phyloP scores from a whole-genome alignment of 2,113 vertebrate genomes.

The Pionites leucogaster region DNA sequence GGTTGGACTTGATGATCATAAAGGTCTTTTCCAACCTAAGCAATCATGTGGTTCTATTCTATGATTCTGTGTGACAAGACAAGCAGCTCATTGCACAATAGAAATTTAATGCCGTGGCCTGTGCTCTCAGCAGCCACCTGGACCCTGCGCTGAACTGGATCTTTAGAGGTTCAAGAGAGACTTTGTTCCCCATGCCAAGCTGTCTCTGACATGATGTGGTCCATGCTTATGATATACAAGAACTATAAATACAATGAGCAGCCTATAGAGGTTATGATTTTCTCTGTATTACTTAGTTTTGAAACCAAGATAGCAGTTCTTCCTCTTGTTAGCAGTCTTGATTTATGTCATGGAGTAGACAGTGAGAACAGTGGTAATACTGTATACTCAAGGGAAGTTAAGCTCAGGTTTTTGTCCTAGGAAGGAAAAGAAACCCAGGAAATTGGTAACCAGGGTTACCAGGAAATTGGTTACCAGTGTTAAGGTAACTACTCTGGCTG shows the following conservation, averaged over 20 bases:
- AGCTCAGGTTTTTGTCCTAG: background rate
- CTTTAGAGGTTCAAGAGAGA: background rate
- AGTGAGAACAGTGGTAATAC: background rate
- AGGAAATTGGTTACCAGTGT: background rate
- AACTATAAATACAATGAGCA: background rate
- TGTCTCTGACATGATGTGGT: background rate
- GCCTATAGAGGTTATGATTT: background rate
- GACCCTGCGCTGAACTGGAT: background rate
- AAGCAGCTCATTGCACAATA: background rate
- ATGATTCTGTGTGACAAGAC: background rate
- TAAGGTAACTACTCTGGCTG: background rate
- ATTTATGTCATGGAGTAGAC: background rate
- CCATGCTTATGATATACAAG: background rate
- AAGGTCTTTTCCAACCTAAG: background rate
- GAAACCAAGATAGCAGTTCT: background rate
- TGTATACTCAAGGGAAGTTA: background rate
- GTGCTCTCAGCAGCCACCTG: background rate
- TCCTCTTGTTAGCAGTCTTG: background rate
- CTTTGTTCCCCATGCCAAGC: background rate
- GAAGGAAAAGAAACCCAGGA: background rate
- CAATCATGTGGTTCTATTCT: background rate
- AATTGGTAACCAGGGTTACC: background rate
- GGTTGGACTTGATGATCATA: background rate
- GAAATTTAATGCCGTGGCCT: background rate
- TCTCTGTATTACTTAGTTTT: background rate